Evolutionary conservation across 92 coral and sea anemone species (phyloP).

Genomic region (Hydrozoanthus gracilis): DNA sequence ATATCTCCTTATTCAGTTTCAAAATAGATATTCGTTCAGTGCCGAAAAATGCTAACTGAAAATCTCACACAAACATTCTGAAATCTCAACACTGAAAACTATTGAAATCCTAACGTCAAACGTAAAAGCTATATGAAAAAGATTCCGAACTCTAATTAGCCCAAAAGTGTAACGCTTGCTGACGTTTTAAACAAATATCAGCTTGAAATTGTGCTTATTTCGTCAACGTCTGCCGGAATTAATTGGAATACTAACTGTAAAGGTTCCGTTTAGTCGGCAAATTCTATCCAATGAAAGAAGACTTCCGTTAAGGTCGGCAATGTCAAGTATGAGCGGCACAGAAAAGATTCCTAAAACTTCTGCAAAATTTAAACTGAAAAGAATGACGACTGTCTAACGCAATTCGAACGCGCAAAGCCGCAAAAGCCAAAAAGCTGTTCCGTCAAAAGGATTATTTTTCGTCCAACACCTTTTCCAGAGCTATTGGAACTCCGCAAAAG

Average conservation of each 20-base stretch:
- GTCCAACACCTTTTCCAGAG: conserved; percentile 28
- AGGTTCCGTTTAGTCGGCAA: conserved; percentile 20
- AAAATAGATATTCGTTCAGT: conserved; percentile 15
- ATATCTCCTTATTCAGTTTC: conserved; percentile 16
- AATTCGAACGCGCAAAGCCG: conserved; percentile 15
- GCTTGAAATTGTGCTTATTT: conserved; percentile 16
- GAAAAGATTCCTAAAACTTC: conserved; percentile 16
- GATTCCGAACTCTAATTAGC: conserved; percentile 18
- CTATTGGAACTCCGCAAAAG: conserved; percentile 21
- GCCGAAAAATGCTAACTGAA: conserved; percentile 18
- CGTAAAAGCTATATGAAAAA: conserved; percentile 15
- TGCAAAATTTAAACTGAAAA: conserved; percentile 15
- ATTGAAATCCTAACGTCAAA: conserved; percentile 16
- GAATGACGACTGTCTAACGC: conserved; percentile 20
- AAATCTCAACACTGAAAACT: conserved; percentile 16
- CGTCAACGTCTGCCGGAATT: conserved; percentile 20
- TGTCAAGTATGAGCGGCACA: conserved; percentile 19
- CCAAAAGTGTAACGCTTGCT: conserved; percentile 19
- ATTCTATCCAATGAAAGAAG: conserved; percentile 16
- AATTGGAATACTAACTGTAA: conserved; percentile 15
- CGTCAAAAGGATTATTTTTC: not conserved
- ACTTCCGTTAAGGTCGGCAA: conserved; percentile 20
- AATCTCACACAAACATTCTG: conserved; percentile 17
- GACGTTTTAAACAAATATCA: conserved; percentile 15
- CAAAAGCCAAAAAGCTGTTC: not conserved